Evolutionary conservation across 1,140 invertebrate genomes (phyloP).

Genomic region (Wiebesia pumilae): DNA sequence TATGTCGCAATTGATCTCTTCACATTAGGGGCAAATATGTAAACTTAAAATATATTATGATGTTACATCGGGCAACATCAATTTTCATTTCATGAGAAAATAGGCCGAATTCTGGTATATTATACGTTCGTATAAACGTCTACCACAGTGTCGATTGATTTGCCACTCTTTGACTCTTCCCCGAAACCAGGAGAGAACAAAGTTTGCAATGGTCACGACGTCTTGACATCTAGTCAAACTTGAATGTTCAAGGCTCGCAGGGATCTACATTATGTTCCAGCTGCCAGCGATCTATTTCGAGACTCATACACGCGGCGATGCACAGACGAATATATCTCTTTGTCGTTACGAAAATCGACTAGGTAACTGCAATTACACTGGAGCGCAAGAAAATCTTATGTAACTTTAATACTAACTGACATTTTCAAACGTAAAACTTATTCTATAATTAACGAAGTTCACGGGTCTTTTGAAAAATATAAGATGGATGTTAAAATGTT

Average conservation of each 20-base stretch:
- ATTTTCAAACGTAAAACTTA: neutral
- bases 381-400: neutral
- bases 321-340: neutral
- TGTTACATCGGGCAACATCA: neutral
- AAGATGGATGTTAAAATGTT: neutral
- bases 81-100: neutral
- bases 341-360: neutral
- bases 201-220: conserved; percentile 1
- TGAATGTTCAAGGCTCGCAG: conserved; percentile 8
- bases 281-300: conserved; percentile 25
- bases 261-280: conserved; percentile 19
- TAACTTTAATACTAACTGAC: neutral
- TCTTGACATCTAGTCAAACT: neutral
- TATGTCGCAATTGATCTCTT: too few relatives aligned
- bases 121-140: neutral
- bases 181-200: neutral
- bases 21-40: neutral
- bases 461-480: neutral
- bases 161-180: neutral
- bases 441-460: neutral
- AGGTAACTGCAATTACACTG: neutral
- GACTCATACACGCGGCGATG: neutral
- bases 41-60: neutral
- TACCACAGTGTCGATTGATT: neutral
- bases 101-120: neutral